Percentiles rank a stretch among this genome's conserved stretches.
These are phyloP conservation scores for Corythaeola cristata DNA, from an alignment of 2,113 vertebrate genomes.

Conservation along the genomic window DNA sequence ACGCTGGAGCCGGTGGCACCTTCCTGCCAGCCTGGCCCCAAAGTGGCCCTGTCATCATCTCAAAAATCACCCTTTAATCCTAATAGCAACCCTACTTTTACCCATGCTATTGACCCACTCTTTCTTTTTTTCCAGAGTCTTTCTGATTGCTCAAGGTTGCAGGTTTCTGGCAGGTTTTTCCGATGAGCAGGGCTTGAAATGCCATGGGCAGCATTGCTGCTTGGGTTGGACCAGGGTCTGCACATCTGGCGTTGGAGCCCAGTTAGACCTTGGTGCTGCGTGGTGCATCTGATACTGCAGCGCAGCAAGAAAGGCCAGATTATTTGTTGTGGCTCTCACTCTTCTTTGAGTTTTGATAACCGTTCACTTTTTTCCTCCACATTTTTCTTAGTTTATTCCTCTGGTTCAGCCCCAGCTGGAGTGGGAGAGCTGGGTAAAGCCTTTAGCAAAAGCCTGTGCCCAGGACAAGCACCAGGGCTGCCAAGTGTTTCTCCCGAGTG, in stretches of 20 bases:
- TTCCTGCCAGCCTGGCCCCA: not conserved
- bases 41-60: not conserved
- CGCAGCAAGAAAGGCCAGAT: not conserved
- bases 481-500: not conserved
- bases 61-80: not conserved
- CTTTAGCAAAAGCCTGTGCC: not conserved
- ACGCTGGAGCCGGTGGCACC: not conserved
- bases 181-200: not conserved
- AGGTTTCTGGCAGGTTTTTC: not conserved
- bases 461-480: not conserved
- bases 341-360: not conserved
- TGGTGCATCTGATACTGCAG: not conserved
- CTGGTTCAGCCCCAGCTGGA: not conserved
- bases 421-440: not conserved
- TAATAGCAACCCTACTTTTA: not conserved
- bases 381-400: not conserved
- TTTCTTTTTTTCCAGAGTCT: not conserved
- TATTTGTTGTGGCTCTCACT: not conserved
- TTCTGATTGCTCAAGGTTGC: not conserved
- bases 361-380: not conserved
- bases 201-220: fast-evolving
- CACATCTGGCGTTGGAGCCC: fast-evolving
- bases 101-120: not conserved
- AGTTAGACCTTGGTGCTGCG: not conserved
- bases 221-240: not conserved